Evolutionary conservation across 2,113 vertebrate genomes (phyloP), one percentile per base, ranked within the genome.

Genomic region (Proterorhinus semilunaris): DNA sequence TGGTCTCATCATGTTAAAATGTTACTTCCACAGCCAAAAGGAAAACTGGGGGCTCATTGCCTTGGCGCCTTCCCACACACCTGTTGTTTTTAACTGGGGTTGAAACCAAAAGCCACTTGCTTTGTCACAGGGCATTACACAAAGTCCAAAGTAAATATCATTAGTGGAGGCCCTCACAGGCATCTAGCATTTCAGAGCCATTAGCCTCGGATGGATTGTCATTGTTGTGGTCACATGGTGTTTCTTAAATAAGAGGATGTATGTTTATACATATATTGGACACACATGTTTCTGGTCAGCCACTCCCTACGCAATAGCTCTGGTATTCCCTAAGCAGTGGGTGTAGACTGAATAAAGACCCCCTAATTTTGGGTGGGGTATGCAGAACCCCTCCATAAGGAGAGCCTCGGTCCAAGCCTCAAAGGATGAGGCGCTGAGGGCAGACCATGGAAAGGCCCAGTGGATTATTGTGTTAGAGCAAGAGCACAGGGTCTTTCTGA

Each of bases 331-430:
- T 70, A 76, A 81, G 75, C 73, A 57, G 43, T 75, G 81, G 82
- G 63, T 69, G 79, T 62, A 71, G 81, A 70, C 83, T 74, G 76
- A 76, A 79, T 77, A 79, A 76, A 86, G 76, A 86, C 57, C 73
- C 76, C 81, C 86, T 83, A 84, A 83, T 88, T 88, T 58, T 88
- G 87, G 83, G 76, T 85, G 81, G 81, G 74, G 65, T 83, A 74
- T 69, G 66, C 68, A 71, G 74, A 71, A 75, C 65, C 62, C 55
- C 68, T 75, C 62, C 66, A 61, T 74, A 52, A 66, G 55, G 17
- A 62, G 47, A 49, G 74, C 68, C 59, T 43, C 64, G 50, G 64
- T 70, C 71, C 57, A 68, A 75, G 77, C 78, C 80, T 74, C 52
- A 63, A 77, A 83, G 68, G 74, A 86, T 59, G 49, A 43, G 74